Conservation (phyloP, 2,113 vertebrate genomes). For the Pycnonotus jocosus region DNA sequence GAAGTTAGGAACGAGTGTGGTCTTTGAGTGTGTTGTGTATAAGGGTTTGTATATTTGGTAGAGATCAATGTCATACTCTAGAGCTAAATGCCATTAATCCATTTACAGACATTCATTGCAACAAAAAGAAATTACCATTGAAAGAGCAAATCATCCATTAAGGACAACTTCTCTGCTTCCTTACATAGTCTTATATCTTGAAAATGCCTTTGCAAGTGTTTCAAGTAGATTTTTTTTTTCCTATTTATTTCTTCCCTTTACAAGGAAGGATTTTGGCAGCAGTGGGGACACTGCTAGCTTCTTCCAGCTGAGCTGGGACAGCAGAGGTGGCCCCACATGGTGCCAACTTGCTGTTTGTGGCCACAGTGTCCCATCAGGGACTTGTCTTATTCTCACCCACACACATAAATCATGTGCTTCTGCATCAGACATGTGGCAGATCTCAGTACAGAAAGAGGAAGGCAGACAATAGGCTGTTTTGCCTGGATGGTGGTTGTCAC, state of each 20-base stretch:
- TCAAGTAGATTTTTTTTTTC: neutral
- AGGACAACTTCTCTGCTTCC: constrained; percentile 30
- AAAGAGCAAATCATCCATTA: constrained; percentile 10
- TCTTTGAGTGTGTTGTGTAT: constrained; percentile 47
- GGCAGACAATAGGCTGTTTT: neutral
- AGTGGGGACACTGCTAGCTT: constrained; percentile 50
- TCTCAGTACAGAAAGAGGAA: neutral
- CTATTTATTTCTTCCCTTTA: neutral
- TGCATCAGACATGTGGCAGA: neutral
- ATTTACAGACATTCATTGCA: constrained; percentile 46
- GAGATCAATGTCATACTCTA: constrained; percentile 45
- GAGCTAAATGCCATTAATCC: constrained; percentile 64
- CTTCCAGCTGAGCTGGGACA: constrained; percentile 66
- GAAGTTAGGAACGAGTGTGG: constrained; percentile 37
- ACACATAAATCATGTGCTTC: neutral
- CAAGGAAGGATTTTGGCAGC: constrained; percentile 14
- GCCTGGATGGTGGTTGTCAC: neutral
- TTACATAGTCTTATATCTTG: constrained; percentile 12
- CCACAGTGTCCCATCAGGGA: constrained; percentile 62
- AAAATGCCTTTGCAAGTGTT: constrained; percentile 1
- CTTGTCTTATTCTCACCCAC: constrained; percentile 40
- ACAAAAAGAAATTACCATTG: constrained; percentile 59
- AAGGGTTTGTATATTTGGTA: constrained; percentile 46
- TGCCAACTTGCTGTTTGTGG: constrained; percentile 68
- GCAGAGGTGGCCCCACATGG: constrained; percentile 57